phyloP scores from a whole-genome alignment of 2,888 invertebrate genomes.

The Cosmopolites sordidus region DNA sequence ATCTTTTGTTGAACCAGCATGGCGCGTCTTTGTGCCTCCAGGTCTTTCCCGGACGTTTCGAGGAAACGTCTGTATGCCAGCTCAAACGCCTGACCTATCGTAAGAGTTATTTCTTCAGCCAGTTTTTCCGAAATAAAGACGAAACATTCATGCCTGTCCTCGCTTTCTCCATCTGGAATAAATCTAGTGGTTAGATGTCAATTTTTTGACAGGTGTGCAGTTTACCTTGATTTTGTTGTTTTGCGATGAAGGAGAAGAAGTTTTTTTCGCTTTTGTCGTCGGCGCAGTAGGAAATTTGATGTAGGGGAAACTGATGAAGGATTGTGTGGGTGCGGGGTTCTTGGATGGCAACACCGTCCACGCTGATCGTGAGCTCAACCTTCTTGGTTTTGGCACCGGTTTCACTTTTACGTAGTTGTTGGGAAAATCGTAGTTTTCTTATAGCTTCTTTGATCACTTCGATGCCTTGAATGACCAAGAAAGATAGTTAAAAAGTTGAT shows the following conservation, averaged over 20 bases:
- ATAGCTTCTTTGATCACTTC: constrained; percentile 98
- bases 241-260: constrained; percentile 94
- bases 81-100: constrained; percentile 98
- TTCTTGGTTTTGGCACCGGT: constrained; percentile 87
- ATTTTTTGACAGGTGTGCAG: not conserved
- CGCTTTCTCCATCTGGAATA: constrained; percentile 48
- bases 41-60: constrained; percentile 84
- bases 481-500: too few relatives aligned
- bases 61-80: constrained; percentile 92
- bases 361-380: constrained; percentile 94
- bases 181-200: constrained; percentile 1
- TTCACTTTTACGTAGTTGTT: constrained; percentile 86
- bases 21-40: constrained; percentile 77
- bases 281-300: constrained; percentile 97
- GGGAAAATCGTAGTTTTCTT: constrained; percentile 89
- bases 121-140: constrained; percentile 96
- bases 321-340: constrained; percentile 74
- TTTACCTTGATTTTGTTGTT: constrained; percentile 55
- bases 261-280: constrained; percentile 98
- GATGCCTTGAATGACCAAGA: too few relatives aligned
- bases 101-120: constrained; percentile 95
- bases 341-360: constrained; percentile 92
- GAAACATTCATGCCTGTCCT: constrained; percentile 89
- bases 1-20: constrained; percentile 80
- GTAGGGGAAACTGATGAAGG: constrained; percentile 91